Percentiles rank a stretch among this genome's conserved stretches.
Conservation (phyloP, 2,797 vertebrate genomes). For the Anas capensis region DNA sequence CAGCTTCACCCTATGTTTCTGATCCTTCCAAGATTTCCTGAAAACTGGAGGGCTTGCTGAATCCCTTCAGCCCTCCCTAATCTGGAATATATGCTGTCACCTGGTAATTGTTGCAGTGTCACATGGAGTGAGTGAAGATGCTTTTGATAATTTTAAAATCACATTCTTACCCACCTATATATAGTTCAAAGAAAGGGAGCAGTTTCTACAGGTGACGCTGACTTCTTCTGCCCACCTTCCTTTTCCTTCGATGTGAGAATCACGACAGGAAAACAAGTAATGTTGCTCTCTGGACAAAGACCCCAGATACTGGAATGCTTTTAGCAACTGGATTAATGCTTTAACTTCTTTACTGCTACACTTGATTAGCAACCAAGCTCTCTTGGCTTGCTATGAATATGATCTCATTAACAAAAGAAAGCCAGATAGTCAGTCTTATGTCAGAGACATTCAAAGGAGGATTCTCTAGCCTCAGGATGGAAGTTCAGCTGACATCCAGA, state of each 20-base stretch:
- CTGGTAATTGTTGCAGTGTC: not conserved
- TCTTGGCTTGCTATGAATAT: slow-evolving; percentile 34
- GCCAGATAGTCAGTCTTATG: not conserved
- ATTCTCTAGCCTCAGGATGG: slow-evolving; percentile 16
- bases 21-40: not conserved
- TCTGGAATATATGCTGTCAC: not conserved
- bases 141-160: not conserved
- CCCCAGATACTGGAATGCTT: not conserved
- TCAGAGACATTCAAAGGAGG: slow-evolving; percentile 20
- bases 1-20: not conserved
- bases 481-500: slow-evolving; percentile 29
- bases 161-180: not conserved
- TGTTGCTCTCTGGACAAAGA: not conserved
- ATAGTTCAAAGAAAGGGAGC: not conserved
- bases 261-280: not conserved
- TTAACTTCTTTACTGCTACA: not conserved
- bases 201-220: not conserved
- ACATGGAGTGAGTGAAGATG: not conserved
- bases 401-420: slow-evolving; percentile 27
- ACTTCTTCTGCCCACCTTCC: not conserved
- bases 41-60: not conserved
- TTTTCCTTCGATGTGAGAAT: not conserved
- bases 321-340: slow-evolving; percentile 18
- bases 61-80: not conserved
- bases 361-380: slow-evolving; percentile 6